Evolutionary conservation across 2,888 invertebrate species (phyloP).

Genomic region (Andricus curvator): DNA sequence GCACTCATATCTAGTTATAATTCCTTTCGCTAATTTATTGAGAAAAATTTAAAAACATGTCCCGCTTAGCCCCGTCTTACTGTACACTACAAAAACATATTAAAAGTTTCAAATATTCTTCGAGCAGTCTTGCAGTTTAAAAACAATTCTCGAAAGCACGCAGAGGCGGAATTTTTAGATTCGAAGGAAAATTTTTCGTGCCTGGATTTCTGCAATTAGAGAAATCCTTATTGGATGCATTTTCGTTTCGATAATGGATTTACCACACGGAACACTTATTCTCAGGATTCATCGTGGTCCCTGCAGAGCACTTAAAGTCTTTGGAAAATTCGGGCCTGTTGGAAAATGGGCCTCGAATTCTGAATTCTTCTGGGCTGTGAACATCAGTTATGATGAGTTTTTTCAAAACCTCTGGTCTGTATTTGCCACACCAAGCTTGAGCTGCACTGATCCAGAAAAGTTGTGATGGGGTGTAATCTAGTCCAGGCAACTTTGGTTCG

Average conservation of each 20-base stretch:
- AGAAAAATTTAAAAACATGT: too few species aligned
- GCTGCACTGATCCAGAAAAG: conserved; percentile 82
- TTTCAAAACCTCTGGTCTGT: conserved; percentile 84
- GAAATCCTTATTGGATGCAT: not conserved
- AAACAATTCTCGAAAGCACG: not conserved
- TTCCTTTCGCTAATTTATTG: too few species aligned
- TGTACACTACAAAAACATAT: too few species aligned
- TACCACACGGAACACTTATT: conserved; percentile 83
- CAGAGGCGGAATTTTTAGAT: not conserved
- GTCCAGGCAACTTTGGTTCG: conserved; percentile 85
- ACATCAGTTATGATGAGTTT: conserved; percentile 88
- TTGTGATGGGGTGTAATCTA: conserved; percentile 84
- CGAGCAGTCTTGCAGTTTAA: not conserved
- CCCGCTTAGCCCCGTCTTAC: too few species aligned
- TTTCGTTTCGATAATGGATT: not conserved
- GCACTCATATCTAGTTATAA: too few species aligned
- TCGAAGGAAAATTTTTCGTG: not conserved
- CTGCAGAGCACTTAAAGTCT: conserved; percentile 78
- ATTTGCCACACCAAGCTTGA: conserved; percentile 82
- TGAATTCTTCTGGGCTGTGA: conserved; percentile 84
- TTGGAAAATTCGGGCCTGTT: too few species aligned
- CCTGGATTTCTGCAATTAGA: not conserved
- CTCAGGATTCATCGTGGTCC: conserved; percentile 82
- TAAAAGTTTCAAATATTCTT: not conserved
- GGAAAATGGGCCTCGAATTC: too few species aligned